Base-by-base conservation (phyloP, 2,888 invertebrate genomes). In the Mechanitis messenoides region DNA sequence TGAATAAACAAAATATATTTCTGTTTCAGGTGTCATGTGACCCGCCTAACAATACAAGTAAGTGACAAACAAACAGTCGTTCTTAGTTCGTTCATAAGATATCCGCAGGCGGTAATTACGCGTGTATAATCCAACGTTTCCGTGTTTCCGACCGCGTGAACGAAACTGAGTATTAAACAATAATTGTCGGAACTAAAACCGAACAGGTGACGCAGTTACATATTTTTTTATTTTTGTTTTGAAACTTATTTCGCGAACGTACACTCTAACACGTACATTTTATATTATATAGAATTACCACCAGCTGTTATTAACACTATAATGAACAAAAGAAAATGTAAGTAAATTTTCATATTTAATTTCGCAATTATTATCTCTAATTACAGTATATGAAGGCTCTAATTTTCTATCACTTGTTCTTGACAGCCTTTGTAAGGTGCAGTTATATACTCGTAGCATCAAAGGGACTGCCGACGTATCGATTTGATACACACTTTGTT, bases 371-470 rank as follows among this genome's bases (percentile, higher is more conserved):
- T 69, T 67, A 67, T 67, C 60, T 66, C 69, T 71, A 72, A 76
- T 74, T 75, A 74, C 68, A 62, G 71, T 75, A 74, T 70, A 69
- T 64, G 68, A 69, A 77, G 73, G 73, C 70, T 77, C 79, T 78
- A 80, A 84, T 84, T 80, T 79, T 73, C 76, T 79, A 77, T 80
- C 77, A 79, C 74, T 81, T 80, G 80, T 79, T 78, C 77, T 74
- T 80, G 78, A 81, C 78, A 74, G 77, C 74, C 81, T 84, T 82
- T 84, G 82, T 78, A 71, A 74, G 69, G 69, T 75, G 71, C 75
- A 72, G 74, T 75, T 77, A 72, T 76, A 78, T 79, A 20, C 20
- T 20, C 20, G 20, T 20, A 76, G 77, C 74, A 77, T 80, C 84
- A 83, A 85, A 84, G 83, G 75, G 71, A 73, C 64, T 68, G 61